Evolutionary conservation across 2,888 invertebrate species (phyloP), one percentile per base, ranked within the genome.

Genomic region (Colostygia pectinataria): DNA sequence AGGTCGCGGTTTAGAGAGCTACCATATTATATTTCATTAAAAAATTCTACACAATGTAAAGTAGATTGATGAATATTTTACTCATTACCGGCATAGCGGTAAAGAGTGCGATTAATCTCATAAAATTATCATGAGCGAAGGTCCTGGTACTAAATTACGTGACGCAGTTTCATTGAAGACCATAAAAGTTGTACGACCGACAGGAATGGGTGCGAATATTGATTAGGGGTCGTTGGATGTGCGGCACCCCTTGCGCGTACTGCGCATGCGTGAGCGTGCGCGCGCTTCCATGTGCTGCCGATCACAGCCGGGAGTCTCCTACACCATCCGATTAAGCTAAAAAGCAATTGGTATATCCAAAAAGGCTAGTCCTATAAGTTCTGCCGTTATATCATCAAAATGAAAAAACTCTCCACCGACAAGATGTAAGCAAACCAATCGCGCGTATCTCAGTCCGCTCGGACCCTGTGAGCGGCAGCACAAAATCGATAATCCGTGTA

Each of bases 401-500:
- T 55, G 53, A 53, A 51, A 51, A 54, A 53, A 45, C 43, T 40
- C 46, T 41, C 52, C 36, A 41, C 28, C 38, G 41, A 53, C 50
- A 43, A 56, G 65, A 76, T 70, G 70, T 66, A 63, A 73, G 55
- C 24, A 49, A 47, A 41, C 37, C 34, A 42, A 18, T 33, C 43
- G 24, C 39, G 61, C 58, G 57, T 63, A 61, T 61, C 55, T 49
- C 66, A 39, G 56, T 58, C 59, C 58, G 47, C 62, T 57, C 61
- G 50, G 61, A 57, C 60, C 32, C 62, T 67, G 70, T 69, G 66
- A 69, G 68, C 59, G 67, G 62, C 69, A 57, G 58, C 62, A 66
- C 65, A 67, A 86, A 85, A 89, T 88, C 88, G 77, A 89, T 88
- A 58, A 66, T 76, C 67, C 66, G 55, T 77, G 72, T 62, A 68